A percentile compares a stretch with the other conserved stretches of the same genome.
These are phyloP conservation scores for Ganaspis brasiliensis DNA, from an alignment of 2,888 invertebrate genomes.

Conservation along the genomic window DNA sequence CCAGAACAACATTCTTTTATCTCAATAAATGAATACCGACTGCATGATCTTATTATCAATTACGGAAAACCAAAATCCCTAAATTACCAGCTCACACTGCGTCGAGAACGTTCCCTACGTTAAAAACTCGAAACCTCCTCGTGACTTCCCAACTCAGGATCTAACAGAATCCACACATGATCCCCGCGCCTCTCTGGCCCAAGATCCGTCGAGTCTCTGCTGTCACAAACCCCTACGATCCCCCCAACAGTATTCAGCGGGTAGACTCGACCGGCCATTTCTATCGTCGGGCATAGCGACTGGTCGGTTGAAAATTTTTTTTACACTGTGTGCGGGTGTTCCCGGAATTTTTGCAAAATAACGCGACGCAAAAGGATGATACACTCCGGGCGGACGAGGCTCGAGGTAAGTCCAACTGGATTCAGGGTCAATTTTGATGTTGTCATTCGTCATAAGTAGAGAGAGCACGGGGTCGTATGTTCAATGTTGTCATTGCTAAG, in stretches of 20 bases:
- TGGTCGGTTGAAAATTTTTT: slow-evolving; percentile 63
- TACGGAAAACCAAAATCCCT: no score
- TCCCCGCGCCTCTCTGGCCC: slow-evolving; percentile 55
- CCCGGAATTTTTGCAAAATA: slow-evolving; percentile 78
- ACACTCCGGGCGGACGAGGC: slow-evolving; percentile 80
- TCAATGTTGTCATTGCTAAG: slow-evolving; percentile 78
- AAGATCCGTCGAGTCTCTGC: slow-evolving; percentile 64
- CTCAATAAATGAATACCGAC: no score
- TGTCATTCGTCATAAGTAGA: slow-evolving; percentile 43
- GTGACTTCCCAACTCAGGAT: slow-evolving; percentile 29
- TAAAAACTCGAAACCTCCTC: no score
- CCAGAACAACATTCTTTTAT: no score
- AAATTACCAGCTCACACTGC: not conserved
- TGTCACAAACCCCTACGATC: slow-evolving; percentile 45
- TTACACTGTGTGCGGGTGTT: slow-evolving; percentile 72
- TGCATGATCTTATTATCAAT: no score
- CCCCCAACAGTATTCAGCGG: slow-evolving; percentile 48
- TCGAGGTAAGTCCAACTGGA: slow-evolving; percentile 77
- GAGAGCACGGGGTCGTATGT: slow-evolving; percentile 62
- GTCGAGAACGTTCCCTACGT: not conserved
- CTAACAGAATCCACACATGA: slow-evolving; percentile 57
- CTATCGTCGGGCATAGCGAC: slow-evolving; percentile 73
- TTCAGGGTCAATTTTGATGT: slow-evolving; percentile 47
- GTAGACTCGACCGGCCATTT: slow-evolving; percentile 80
- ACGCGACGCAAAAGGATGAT: slow-evolving; percentile 81